Evolutionary conservation across 2,888 invertebrate species (phyloP), one percentile per base, ranked within the genome.

Genomic region (Linhomoeus sp.): DNA sequence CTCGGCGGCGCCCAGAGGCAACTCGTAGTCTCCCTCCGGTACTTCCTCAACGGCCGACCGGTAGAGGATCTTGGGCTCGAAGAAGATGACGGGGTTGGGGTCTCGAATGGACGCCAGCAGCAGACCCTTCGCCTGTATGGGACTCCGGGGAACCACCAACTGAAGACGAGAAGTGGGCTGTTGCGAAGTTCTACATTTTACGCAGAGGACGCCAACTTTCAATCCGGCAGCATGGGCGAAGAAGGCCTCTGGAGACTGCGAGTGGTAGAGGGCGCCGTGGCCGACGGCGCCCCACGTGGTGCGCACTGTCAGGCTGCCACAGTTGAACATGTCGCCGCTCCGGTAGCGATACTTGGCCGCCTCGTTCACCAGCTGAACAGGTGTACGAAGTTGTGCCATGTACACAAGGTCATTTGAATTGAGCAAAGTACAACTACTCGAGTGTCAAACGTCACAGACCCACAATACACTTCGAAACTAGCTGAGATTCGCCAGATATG

Each of bases 281-380:
- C 97, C 97, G 2, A 97, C 94, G 0, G 94, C 94, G n/a, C 86
- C 81, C 68, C 85, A 83, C 0, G 97, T 92, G 1, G 87, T 75
- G 37, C 97, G 53, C 33, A 63, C 54, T 0, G 94, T 97, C 46
- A 97, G 71, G 41, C 76, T 79, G 1, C 94, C 94, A 66, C 88
- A 88, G 53, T 82, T 75, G 66, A 80, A 92, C 60, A 77, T 71
- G 22, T 80, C 81, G 1, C 92, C 97, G 55, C 15, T 17, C 22
- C 97, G 75, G 66, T 90, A 99, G 20, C 97, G 75, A 54, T 75
- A 79, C 68, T 97, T 97, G 0, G 94, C 87, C 1, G 90, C 94
- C 69, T 97, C 74, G 58, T 75, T 74, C 14, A 70, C 68, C 45
- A 74, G 64, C 70, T 73, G 58, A 45, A 50, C 49, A 25, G 45